Evolutionary conservation across 1,140 invertebrate genomes (phyloP), one percentile per base, ranked within the genome.

Genomic region (Aphaenogaster ashmeadi): DNA sequence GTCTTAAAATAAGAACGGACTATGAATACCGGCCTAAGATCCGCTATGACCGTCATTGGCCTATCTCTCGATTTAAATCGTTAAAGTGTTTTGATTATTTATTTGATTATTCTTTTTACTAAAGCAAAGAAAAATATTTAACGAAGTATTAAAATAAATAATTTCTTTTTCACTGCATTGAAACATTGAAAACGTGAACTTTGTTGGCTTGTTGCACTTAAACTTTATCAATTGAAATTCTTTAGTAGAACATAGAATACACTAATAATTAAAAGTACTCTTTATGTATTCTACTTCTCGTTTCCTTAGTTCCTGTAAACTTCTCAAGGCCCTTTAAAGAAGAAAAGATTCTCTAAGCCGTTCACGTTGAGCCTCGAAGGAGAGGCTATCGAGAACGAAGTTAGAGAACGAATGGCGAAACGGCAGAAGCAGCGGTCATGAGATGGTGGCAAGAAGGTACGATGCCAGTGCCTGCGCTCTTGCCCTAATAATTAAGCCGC

Each of bases 401-500:
- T 18, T 33, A 5, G 21, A 18, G 54, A 74, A 83, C 67, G 9
- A 72, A 72, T 21, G 38, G 41, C 15, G 33, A 90, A 87, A 87
- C 67, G 47, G 75, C 58, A 52, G 36, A 79, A 75, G 41, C 71
- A 77, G 41, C 33, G 52, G 27, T 81, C 41, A 60, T 72, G 77
- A 60, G 60, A 88, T 36, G 77, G 21, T 54, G 58, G 38, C 74
- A 58, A 60, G n/a, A 56, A 33, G 60, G 72, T 52, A 56, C 9
- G 56, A 69, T 58, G 33, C 56, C 13, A 58, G 50, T 77, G 88
- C 21, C 79, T 74, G 85, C 78, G 62, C 88, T 91, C 75, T 90
- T 89, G 92, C 92, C 88, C 92, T 93, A 93, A 94, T 95, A 95
- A 95, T 95, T 94, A 95, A 95, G 94, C 92, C 86, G 80, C 89